Conservation (phyloP, 2,113 vertebrate species). For the Erythrocercus mccallii region DNA sequence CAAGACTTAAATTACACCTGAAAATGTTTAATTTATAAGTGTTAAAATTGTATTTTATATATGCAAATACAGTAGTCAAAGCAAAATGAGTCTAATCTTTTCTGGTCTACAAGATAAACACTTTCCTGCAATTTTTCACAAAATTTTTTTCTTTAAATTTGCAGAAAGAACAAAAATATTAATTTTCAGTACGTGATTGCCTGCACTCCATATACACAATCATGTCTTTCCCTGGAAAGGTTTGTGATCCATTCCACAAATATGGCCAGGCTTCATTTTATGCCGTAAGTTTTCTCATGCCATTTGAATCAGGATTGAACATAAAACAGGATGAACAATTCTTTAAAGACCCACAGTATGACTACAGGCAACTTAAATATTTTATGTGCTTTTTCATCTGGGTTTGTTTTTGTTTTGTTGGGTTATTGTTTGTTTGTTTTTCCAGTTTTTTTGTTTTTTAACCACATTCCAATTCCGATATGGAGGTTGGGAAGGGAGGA, state of each 20-base stretch:
- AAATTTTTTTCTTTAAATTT: not conserved
- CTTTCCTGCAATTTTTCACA: not conserved
- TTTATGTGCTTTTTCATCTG: constrained; percentile 22
- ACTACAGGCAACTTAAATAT: constrained; percentile 63
- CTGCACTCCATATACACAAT: not conserved
- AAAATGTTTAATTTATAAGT: not conserved
- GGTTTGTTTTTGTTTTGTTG: not conserved
- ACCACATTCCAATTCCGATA: not conserved
- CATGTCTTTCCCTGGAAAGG: not conserved
- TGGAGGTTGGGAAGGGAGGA: not conserved
- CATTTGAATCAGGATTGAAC: not conserved
- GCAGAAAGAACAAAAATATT: not conserved
- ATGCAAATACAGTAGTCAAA: not conserved
- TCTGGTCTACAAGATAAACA: not conserved
- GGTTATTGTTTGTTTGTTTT: not conserved
- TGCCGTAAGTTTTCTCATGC: not conserved
- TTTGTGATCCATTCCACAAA: not conserved
- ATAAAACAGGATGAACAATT: not conserved
- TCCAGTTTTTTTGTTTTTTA: not conserved
- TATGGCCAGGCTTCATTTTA: not conserved
- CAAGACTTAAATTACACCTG: not conserved
- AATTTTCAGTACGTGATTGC: not conserved
- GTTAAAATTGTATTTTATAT: not conserved
- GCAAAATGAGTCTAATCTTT: not conserved
- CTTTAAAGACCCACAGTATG: constrained; percentile 1